These are phyloP conservation scores for Gallinago nigripennis DNA, from an alignment of 2,797 vertebrate species.

Conservation along the genomic window DNA sequence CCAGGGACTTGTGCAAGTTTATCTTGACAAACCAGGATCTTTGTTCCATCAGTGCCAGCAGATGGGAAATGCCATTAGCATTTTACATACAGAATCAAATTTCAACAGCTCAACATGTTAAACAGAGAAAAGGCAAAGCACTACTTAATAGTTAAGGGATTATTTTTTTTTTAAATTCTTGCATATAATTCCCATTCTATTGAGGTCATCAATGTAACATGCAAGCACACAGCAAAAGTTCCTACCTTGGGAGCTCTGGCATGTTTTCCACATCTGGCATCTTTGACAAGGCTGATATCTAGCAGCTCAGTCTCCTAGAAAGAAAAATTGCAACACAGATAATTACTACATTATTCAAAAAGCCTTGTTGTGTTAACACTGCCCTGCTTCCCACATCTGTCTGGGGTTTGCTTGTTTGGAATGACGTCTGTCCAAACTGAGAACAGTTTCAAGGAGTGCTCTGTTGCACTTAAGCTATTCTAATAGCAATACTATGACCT, in stretches of 20 bases:
- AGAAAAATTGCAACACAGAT: constrained; percentile 34
- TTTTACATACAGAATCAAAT: not conserved
- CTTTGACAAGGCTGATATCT: constrained; percentile 83
- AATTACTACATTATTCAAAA: not conserved
- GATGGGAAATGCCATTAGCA: not conserved
- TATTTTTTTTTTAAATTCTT: not conserved
- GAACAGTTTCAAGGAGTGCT: not conserved
- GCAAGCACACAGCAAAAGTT: not conserved
- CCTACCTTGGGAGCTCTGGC: constrained; percentile 85
- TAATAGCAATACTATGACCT: not conserved
- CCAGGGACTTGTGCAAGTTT: not conserved
- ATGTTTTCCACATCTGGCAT: constrained; percentile 82
- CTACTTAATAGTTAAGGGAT: not conserved
- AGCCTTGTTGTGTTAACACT: not conserved
- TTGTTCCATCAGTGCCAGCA: not conserved
- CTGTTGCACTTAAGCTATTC: not conserved
- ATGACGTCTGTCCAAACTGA: not conserved
- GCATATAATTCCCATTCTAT: not conserved
- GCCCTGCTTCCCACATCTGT: not conserved
- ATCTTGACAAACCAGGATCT: not conserved
- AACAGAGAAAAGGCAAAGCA: not conserved
- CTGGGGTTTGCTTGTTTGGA: not conserved
- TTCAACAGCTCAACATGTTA: accelerated
- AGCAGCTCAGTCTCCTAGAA: constrained; percentile 82
- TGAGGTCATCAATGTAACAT: not conserved